Percentiles rank a stretch among this genome's conserved stretches.
Evolutionary conservation across 2,888 invertebrate genomes (phyloP).

Genomic region (Halictus quadricinctus): DNA sequence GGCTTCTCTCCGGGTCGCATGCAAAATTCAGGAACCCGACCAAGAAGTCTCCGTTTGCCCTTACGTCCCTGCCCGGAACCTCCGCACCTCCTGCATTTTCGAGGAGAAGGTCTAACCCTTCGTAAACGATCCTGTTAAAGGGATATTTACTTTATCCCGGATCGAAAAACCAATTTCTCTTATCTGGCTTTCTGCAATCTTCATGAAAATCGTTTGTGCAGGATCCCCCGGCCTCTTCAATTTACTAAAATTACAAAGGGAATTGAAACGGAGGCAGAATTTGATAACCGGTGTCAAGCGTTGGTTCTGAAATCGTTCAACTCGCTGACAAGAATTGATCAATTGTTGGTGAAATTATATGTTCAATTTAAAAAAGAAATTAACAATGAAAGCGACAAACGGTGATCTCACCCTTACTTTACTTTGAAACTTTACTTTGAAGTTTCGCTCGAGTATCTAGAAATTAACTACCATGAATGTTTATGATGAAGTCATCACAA

Average conservation of each 20-base stretch:
- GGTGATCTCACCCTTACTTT: too few relatives aligned
- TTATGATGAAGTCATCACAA: too few relatives aligned
- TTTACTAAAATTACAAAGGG: not conserved
- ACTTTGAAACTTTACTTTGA: too few relatives aligned
- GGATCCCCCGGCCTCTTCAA: not conserved
- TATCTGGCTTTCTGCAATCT: not conserved
- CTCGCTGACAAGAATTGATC: not conserved
- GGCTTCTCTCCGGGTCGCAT: not conserved
- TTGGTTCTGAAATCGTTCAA: not conserved
- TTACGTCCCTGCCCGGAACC: not conserved
- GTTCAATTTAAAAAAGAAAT: not conserved
- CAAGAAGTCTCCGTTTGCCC: not conserved
- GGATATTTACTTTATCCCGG: not conserved
- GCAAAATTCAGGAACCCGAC: constrained; percentile 18
- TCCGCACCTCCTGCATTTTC: not conserved
- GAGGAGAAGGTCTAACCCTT: not conserved
- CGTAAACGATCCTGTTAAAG: not conserved
- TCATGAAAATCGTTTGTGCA: not conserved
- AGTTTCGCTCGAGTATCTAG: too few relatives aligned
- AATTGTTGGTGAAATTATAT: not conserved
- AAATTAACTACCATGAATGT: too few relatives aligned
- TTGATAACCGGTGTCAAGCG: not conserved
- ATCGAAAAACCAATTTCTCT: not conserved
- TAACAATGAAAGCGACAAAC: too few relatives aligned
- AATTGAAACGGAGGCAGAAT: not conserved